Percentiles rank a stretch among this genome's conserved stretches.
phyloP scores from a whole-genome alignment of 2,797 vertebrate genomes.

The Otolemur crassicaudatus region DNA sequence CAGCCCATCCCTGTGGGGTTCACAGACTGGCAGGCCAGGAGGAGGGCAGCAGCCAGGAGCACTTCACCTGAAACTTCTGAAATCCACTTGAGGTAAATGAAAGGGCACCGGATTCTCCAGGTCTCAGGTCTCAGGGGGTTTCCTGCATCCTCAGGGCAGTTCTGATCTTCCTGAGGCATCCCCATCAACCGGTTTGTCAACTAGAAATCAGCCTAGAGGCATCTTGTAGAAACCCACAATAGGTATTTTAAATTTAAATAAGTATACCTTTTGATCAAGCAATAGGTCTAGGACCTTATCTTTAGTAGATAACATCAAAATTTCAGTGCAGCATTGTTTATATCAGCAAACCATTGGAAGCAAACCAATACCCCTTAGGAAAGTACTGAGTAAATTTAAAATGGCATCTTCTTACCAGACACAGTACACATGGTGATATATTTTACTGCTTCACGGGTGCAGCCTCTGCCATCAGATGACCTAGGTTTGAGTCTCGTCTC shows the following conservation, averaged over 20 bases:
- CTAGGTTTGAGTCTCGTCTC: neutral
- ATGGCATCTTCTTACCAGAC: no score
- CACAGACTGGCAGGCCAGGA: no score
- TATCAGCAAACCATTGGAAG: neutral
- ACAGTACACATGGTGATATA: neutral
- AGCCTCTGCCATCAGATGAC: neutral
- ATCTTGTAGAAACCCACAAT: no score
- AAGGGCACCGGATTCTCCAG: neutral
- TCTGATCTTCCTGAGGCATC: neutral
- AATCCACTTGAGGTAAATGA: neutral
- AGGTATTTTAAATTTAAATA: constrained; percentile 34
- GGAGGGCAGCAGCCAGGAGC: no score
- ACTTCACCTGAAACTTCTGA: rapidly evolving
- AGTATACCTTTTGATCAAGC: neutral
- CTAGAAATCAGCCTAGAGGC: rapidly evolving
- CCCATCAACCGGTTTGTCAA: no score
- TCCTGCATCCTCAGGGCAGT: neutral
- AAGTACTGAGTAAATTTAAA: neutral
- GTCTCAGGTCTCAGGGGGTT: neutral
- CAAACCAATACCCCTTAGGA: neutral
- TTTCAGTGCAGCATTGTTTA: neutral
- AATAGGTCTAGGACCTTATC: neutral
- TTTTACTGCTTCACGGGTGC: neutral
- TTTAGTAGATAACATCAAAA: neutral
- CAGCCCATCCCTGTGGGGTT: no score